Conservation (phyloP, 2,797 vertebrate genomes). For the Phoxinus dragarum region DNA sequence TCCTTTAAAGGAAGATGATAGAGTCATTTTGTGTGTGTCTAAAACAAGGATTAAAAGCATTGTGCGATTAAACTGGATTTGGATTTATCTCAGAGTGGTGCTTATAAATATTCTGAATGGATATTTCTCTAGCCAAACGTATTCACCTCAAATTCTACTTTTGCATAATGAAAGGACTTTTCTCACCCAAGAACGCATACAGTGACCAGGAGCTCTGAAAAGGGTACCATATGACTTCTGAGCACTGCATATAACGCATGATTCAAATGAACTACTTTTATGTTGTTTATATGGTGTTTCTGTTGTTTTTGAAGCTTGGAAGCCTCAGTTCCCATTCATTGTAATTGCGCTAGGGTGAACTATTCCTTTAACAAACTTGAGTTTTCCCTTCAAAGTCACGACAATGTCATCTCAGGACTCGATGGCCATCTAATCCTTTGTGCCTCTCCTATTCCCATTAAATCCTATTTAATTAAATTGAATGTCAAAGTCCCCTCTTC, state of each 20-base stretch:
- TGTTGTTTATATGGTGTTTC: background rate
- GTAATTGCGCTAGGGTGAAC: constrained; percentile 4
- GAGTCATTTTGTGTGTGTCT: background rate
- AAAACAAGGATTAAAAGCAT: constrained; percentile 40
- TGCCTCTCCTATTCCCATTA: constrained; percentile 67
- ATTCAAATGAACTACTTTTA: background rate
- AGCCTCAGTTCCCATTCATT: constrained; percentile 42
- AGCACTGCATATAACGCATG: background rate
- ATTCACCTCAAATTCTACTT: constrained; percentile 60
- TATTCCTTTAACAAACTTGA: constrained; percentile 39
- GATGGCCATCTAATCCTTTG: constrained; percentile 64
- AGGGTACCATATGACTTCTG: background rate
- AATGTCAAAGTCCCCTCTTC: constrained; percentile 70
- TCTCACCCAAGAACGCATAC: background rate
- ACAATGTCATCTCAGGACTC: constrained; percentile 53
- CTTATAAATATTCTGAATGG: constrained; percentile 75
- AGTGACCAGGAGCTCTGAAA: background rate
- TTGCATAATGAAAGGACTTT: background rate
- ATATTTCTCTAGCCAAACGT: constrained; percentile 48
- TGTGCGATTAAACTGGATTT: constrained; percentile 66
- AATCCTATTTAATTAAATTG: constrained; percentile 75
- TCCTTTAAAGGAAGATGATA: constrained; percentile 42
- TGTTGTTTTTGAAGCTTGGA: constrained; percentile 62
- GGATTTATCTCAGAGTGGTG: constrained; percentile 73
- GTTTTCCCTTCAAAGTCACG: constrained; percentile 48